Conservation (phyloP, 2,797 vertebrate genomes). For the Macropodus opercularis region DNA sequence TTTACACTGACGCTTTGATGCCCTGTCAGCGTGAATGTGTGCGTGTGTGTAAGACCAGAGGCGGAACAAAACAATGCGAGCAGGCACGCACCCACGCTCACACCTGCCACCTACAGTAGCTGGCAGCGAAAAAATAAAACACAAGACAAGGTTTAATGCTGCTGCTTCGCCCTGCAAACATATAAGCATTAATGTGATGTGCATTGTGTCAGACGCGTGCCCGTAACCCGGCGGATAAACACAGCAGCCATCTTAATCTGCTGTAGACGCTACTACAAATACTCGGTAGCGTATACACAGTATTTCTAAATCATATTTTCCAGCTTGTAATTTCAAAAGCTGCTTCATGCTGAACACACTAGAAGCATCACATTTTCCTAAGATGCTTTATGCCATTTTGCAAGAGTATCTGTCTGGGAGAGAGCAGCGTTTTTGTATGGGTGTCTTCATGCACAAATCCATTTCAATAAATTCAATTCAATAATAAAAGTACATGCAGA, state of each 20-base stretch:
- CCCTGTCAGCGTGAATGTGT: conserved; percentile 55
- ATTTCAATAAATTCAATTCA: conserved; percentile 52
- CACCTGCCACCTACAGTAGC: conserved; percentile 47
- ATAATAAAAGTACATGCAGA: conserved; percentile 35
- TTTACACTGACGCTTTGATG: conserved; percentile 73
- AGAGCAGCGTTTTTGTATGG: conserved; percentile 9
- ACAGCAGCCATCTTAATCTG: conserved; percentile 36
- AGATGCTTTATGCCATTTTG: conserved; percentile 38
- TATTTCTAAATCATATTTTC: conserved; percentile 52
- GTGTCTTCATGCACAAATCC: conserved; percentile 7
- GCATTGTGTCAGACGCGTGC: background rate
- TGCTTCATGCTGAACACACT: conserved; percentile 29
- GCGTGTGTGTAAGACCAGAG: conserved; percentile 25
- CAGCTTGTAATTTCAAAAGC: conserved; percentile 53
- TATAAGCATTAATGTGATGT: background rate
- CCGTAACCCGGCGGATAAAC: background rate
- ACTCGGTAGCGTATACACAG: no score
- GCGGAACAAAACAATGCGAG: conserved; percentile 56
- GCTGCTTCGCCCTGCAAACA: conserved; percentile 1
- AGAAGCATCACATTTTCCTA: conserved; percentile 34
- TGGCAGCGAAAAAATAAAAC: conserved; percentile 24
- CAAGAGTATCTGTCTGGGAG: conserved; percentile 26
- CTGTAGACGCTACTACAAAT: conserved; percentile 14
- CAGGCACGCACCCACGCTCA: conserved; percentile 13
- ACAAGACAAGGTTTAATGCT: conserved; percentile 1